Base-by-base conservation (phyloP, 2,797 vertebrate species). In the Aulostomus chinensis region DNA sequence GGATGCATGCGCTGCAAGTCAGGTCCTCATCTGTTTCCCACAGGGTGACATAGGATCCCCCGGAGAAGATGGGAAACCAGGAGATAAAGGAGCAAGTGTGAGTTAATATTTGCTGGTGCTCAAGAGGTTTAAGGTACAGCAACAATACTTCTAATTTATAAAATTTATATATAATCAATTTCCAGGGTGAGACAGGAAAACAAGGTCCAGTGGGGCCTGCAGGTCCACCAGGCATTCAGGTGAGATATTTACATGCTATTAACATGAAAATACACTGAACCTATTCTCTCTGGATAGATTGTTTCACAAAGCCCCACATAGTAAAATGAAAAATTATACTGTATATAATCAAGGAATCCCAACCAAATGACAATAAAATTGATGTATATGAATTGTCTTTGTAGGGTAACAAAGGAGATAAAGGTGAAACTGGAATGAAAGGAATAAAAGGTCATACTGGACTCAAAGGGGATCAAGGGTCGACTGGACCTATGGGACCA, bases 391-490 rank as follows among this genome's bases (percentile, higher is more conserved):
- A 2, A n/a, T 10, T 13, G 14, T 12, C 12, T 68, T 61, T 55
- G 8, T 64, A 93, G 91, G 91, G 92, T 16, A 84, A 86, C 0
- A 89, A 88, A 71, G 92, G 92, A 34, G 86, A 87, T 5, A 89
- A 76, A 39, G 92, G 92, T 22, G 7, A 55, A 12, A 67, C 58
- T 15, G 91, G 92, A 14, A 68, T 47, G n/a, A 83, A 68, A 17
- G 91, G 92, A 50, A 10, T 91, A 13, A 93, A 92, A 58, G 92
- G 92, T 55, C 88, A 93, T 30, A 89, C 90, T 5, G 92, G 92
- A 61, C 65, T 70, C 53, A 91, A 91, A 84, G 91, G 92, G 25
- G 91, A 92, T 25, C 85, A 84, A 82, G 84, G 84, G 16, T 58
- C 65, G 1, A 26, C 73, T 67, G 92, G 92, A 42, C 73, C 84